Base-by-base conservation (phyloP, 2,888 invertebrate genomes). In the Oligia latruncula region DNA sequence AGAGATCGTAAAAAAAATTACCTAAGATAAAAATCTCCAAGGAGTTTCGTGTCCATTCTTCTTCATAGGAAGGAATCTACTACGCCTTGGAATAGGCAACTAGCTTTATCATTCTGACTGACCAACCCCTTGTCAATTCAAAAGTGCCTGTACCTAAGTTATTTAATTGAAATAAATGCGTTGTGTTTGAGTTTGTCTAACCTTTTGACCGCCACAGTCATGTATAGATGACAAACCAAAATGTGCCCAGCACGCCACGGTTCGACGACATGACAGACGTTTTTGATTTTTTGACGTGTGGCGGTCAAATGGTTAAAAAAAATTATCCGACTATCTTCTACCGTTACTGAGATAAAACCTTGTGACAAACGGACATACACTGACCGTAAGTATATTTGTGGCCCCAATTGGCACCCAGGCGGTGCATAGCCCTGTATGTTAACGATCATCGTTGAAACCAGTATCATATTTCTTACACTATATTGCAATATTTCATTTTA, bases 401-500 rank as follows among this genome's bases (percentile, higher is more conserved):
- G 73, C 3, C 6, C 23, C 9, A 79, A 62, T 35, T 43, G 29
- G 73, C 29, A 71, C 68, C 62, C 52, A 52, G 15, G 35, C 6
- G 17, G 43, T n/a, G n/a, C 13, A 8, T 11, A n/a, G 11, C 17
- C 8, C 4, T 1, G 40, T 15, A n/a, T 43, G 20, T 35, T n/a
- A 70, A 55, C 23, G 15, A 55, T 72, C 68, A 35, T 73, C 29
- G 29, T 62, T 49, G 13, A 66, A 13, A 71, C 2, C 40, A 43
- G 17, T 58, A 15, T 35, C 52, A 80, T 83, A n/a, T 52, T n/a
- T 81, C 74, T 46, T 23, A 72, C 20, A 74, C 15, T 3, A 64
- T 35, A 49, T 29, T 2, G 9, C 29, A 68, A 29, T 72, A 70
- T 60, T 60, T 84, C 46, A 83, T 72, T 70, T 35, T 40, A 46